Evolutionary conservation across 2,888 invertebrate genomes (phyloP).

Genomic region (Orthonevra nobilis): DNA sequence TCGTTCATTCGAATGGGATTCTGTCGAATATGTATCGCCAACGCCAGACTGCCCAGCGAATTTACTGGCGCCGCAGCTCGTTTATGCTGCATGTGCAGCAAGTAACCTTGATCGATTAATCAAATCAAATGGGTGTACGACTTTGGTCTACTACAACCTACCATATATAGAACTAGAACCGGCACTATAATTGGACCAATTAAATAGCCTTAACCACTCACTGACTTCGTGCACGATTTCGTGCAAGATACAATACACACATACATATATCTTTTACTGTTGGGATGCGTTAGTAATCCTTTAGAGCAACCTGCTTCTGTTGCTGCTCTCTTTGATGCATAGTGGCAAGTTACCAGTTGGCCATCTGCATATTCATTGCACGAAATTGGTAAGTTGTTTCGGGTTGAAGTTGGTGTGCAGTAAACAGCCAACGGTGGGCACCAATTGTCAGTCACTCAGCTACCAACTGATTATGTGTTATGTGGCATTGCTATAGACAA

Average conservation of each 20-base stretch:
- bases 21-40: conserved; percentile 26
- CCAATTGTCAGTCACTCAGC: conserved; percentile 61
- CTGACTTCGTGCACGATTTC: conserved; percentile 67
- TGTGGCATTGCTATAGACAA: conserved; percentile 37
- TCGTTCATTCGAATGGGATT: conserved; percentile 47
- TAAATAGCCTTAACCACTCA: conserved; percentile 68
- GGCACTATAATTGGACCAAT: conserved; percentile 68
- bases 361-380: conserved; percentile 64
- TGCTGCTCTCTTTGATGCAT: conserved; percentile 31
- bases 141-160: conserved; percentile 60
- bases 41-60: conserved; percentile 56
- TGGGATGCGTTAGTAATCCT: conserved; percentile 59
- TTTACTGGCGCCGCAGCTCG: conserved; percentile 62
- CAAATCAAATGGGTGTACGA: conserved; percentile 67
- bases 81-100: conserved; percentile 63
- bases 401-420: not conserved
- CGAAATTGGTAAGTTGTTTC: conserved; percentile 26
- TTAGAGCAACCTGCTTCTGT: conserved; percentile 62
- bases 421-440: conserved; percentile 22
- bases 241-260: conserved; percentile 60
- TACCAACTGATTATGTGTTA: conserved; percentile 62
- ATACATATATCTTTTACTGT: too few relatives aligned
- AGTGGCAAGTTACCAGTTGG: too few relatives aligned
- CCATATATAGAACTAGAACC: conserved; percentile 56
- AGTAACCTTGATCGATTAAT: conserved; percentile 70